Percentiles rank a stretch among this genome's conserved stretches.
Conservation (phyloP, 2,113 vertebrate species). For the Silurus meridionalis region DNA sequence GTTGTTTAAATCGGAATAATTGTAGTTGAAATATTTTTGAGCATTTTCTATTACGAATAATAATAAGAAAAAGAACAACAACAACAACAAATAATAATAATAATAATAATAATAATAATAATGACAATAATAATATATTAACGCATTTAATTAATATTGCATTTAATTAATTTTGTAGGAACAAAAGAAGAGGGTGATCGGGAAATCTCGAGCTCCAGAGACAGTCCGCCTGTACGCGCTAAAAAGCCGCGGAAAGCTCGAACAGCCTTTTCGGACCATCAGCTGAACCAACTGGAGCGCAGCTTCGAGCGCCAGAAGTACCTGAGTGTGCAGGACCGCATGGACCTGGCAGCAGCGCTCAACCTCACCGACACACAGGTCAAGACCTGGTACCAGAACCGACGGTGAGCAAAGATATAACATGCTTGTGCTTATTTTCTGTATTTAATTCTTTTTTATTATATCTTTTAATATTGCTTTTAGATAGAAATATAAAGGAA, state of each 20-base stretch:
- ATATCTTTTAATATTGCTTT: background rate
- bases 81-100: conserved; percentile 7
- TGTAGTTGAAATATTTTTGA: background rate
- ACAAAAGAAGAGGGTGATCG: conserved; percentile 94
- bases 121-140: background rate
- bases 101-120: conserved; percentile 24
- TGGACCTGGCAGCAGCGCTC: conserved; percentile 95
- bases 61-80: background rate
- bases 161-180: conserved; percentile 65
- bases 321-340: conserved; percentile 97
- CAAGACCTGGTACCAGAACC: conserved; percentile 96
- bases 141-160: background rate
- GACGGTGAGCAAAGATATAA: conserved; percentile 74
- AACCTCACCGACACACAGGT: conserved; percentile 95
- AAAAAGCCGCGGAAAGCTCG: conserved; percentile 97
- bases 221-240: conserved; percentile 89
- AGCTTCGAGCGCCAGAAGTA: conserved; percentile 98
- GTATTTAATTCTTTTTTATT: background rate
- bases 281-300: conserved; percentile 95
- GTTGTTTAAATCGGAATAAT: background rate
- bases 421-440: background rate
- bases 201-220: conserved; percentile 95
- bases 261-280: conserved; percentile 96
- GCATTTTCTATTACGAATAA: background rate
- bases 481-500: background rate